Base-by-base conservation (phyloP, 2,797 vertebrate genomes). In the Dallia pectoralis region DNA sequence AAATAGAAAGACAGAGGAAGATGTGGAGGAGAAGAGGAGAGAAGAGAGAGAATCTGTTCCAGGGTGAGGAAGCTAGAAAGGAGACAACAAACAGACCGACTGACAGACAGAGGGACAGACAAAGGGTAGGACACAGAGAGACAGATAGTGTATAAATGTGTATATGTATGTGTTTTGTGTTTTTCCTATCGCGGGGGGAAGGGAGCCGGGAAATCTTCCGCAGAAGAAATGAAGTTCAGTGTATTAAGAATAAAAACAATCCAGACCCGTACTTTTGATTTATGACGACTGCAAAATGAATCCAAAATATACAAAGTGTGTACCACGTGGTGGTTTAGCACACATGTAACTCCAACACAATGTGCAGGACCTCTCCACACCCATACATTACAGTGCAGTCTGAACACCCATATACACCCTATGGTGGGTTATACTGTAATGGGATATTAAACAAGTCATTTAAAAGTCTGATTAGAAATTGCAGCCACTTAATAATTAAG, bases 401-500 rank as follows among this genome's bases (percentile, higher is more conserved):
- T 69, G 56, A 44, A 69, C 76, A 61, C 56, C 51, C 29, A 14
- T 16, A 29, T 67, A 14, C 48, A 30, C 62, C 62, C 63, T 18
- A 47, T 22, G 4, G 40, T n/a, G 11, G 32, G 29, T 49, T 49
- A 61, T 56, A 27, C n/a, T n/a, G 56, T 27, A 32, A 70, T 48
- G 27, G 15, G 51, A 18, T 59, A 51, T 53, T 22, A 32, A 59
- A 72, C 19, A 44, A 27, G 22, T 84, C 77, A 84, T 86, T 71
- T 81, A 78, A 89, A 89, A 86, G 76, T 82, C 77, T 75, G 69
- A 88, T 86, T 87, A 79, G 84, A 87, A 83, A 81, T 84, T 83
- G 77, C 84, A 77, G 76, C 77, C 33, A 75, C 70, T 91, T 69
- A 91, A 90, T 89, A 91, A 88, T 90, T 88, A 74, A 87, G 83